Percentiles rank a stretch among this genome's conserved stretches.
Evolutionary conservation across 2,113 vertebrate species (phyloP).

Genomic region (Mormyrus lacerda): DNA sequence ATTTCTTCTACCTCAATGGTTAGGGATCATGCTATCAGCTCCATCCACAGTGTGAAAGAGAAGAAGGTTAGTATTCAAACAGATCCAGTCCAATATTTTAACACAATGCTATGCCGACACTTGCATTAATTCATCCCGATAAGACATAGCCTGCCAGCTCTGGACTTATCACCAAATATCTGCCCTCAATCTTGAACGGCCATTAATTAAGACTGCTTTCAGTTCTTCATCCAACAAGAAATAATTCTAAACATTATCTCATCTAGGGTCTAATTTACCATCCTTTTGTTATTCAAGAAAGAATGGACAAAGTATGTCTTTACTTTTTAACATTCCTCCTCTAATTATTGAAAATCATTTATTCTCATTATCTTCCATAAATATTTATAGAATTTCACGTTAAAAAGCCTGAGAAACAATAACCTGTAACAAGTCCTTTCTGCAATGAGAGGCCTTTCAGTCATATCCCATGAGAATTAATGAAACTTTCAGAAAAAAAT

Average conservation of each 20-base stretch:
- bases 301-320: not conserved
- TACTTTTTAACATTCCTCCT: not conserved
- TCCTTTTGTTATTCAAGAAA: not conserved
- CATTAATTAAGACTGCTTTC: conserved; percentile 28
- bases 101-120: conserved; percentile 27
- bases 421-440: not conserved
- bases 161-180: not conserved
- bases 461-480: not conserved
- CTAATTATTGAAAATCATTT: conserved; percentile 1
- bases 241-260: conserved; percentile 13
- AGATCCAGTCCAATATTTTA: conserved; percentile 24
- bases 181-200: not conserved
- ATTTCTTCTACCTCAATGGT: conserved; percentile 25
- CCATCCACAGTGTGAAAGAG: conserved; percentile 19
- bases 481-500: not conserved
- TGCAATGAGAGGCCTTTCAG: not conserved
- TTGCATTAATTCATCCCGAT: conserved; percentile 1
- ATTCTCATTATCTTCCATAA: not conserved
- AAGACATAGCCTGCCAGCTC: conserved; percentile 5
- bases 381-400: not conserved
- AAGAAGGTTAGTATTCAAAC: conserved; percentile 18
- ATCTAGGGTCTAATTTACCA: conserved; percentile 15
- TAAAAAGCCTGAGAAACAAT: not conserved
- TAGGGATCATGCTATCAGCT: conserved; percentile 27
- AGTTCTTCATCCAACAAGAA: conserved; percentile 12